These are phyloP conservation scores for Drosophila phalerata DNA, from an alignment of 2,888 invertebrate genomes.

Conservation along the genomic window DNA sequence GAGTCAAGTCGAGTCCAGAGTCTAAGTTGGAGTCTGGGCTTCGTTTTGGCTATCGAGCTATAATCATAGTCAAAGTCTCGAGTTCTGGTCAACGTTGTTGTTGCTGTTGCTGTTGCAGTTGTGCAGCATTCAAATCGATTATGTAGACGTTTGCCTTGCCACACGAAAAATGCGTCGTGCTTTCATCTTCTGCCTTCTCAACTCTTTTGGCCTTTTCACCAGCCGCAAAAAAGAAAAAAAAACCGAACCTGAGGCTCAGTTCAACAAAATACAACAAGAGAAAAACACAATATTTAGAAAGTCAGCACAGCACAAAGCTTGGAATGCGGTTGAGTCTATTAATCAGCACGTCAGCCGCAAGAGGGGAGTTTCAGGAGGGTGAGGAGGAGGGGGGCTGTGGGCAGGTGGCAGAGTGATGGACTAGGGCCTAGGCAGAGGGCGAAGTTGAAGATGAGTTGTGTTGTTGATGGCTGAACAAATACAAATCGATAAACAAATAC, in stretches of 20 bases:
- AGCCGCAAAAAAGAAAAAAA: constrained; percentile 27
- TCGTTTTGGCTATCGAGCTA: constrained; percentile 11
- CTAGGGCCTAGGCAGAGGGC: constrained; percentile 41
- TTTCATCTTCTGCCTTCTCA: constrained; percentile 19
- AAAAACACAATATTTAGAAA: constrained; percentile 69
- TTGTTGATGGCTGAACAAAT: constrained; percentile 67
- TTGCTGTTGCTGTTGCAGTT: constrained; percentile 6
- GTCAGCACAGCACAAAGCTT: constrained; percentile 71
- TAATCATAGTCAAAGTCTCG: constrained; percentile 5
- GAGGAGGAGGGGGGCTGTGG: not conserved
- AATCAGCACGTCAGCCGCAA: constrained; percentile 71
- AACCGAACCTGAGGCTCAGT: constrained; percentile 33
- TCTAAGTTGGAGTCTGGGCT: constrained; percentile 39
- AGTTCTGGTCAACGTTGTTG: constrained; percentile 16
- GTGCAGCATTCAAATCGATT: constrained; percentile 75
- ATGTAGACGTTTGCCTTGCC: constrained; percentile 62
- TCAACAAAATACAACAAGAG: constrained; percentile 40
- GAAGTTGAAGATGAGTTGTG: constrained; percentile 59
- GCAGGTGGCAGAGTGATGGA: constrained; percentile 7
- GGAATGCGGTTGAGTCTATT: constrained; percentile 81
- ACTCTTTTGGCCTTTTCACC: constrained; percentile 53
- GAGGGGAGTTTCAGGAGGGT: not conserved
- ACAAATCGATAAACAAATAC: constrained; percentile 79
- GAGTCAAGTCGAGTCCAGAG: constrained; percentile 38
- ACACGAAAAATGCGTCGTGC: constrained; percentile 52